These are phyloP conservation scores for Strigamia crassipes DNA, from an alignment of 2,888 invertebrate genomes.

Conservation along the genomic window DNA sequence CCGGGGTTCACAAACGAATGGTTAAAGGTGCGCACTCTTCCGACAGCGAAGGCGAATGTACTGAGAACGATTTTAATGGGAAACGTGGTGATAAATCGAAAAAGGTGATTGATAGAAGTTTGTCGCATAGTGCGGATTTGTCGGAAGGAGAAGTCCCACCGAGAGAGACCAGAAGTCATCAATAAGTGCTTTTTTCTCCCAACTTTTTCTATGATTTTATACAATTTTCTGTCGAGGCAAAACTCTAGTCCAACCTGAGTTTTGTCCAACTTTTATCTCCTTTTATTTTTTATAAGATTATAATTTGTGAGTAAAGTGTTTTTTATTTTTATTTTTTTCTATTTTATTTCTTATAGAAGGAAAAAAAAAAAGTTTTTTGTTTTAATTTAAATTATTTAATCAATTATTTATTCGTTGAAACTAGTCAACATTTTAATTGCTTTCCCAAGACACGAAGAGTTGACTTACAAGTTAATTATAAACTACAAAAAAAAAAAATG, in stretches of 20 bases:
- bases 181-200: background rate
- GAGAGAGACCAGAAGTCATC: background rate
- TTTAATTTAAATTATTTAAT: background rate
- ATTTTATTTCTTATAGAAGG: background rate
- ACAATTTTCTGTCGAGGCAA: background rate
- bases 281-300: background rate
- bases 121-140: background rate
- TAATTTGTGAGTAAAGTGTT: background rate
- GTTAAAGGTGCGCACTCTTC: background rate
- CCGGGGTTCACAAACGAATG: background rate
- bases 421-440: background rate
- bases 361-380: background rate
- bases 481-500: background rate
- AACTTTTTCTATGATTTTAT: background rate
- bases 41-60: background rate
- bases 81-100: background rate
- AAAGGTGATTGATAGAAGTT: background rate
- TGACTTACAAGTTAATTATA: background rate
- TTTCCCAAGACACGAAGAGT: background rate
- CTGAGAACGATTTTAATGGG: background rate
- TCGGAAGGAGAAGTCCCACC: background rate
- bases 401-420: background rate
- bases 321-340: background rate
- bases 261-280: background rate
- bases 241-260: background rate